These are phyloP conservation scores for Tetranychus truncatus DNA, from an alignment of 2,888 invertebrate genomes.

Conservation along the genomic window DNA sequence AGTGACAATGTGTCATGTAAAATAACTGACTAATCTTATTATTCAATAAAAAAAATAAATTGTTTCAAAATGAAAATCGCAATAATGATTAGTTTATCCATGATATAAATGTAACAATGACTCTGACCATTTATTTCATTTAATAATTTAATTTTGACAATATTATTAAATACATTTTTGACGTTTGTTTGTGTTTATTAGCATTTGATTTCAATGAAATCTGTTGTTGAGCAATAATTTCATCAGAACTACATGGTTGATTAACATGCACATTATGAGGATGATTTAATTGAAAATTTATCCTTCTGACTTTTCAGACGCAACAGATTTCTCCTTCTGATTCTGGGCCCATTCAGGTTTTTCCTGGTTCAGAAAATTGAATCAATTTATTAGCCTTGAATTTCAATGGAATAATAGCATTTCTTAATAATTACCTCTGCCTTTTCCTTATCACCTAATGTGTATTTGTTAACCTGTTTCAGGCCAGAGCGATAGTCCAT, in stretches of 20 bases:
- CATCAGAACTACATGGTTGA: not conserved
- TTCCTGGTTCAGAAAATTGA: not conserved
- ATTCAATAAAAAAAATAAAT: no score
- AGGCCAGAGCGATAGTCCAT: constrained; percentile 12
- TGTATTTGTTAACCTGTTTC: constrained; percentile 11
- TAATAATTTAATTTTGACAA: no score
- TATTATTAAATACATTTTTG: no score
- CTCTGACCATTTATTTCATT: no score
- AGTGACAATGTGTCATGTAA: no score
- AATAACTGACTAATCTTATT: no score
- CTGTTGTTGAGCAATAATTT: no score
- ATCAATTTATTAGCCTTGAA: not conserved
- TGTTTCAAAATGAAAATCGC: no score
- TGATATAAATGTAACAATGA: no score
- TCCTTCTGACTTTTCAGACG: not conserved
- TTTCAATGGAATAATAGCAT: not conserved
- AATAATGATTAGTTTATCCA: no score
- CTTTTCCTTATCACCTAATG: constrained; percentile 8
- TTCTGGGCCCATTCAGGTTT: constrained; percentile 15
- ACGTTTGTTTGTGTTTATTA: no score
- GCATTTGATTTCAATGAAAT: no score
- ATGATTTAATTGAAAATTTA: not conserved
- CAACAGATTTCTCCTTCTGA: constrained; percentile 8
- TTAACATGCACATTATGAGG: not conserved
- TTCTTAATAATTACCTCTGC: not conserved